phyloP scores from a whole-genome alignment of 2,888 invertebrate species.

The Beris morrisii region DNA sequence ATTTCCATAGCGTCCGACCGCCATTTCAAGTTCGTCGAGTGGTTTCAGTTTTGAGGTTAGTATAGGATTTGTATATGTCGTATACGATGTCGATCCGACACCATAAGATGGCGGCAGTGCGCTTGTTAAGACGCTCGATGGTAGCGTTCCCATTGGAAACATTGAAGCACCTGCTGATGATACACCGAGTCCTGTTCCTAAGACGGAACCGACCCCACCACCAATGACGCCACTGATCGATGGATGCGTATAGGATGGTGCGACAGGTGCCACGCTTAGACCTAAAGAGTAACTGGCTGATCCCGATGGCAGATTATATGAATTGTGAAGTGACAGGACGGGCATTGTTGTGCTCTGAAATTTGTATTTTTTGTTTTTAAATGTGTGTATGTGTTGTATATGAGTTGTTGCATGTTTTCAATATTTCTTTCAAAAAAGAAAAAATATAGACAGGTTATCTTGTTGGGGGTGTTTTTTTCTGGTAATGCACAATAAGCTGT shows the following conservation, averaged over 20 bases:
- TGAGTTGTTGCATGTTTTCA: constrained; percentile 16
- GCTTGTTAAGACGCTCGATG: constrained; percentile 47
- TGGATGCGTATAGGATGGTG: constrained; percentile 52
- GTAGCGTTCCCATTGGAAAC: constrained; percentile 43
- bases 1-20: constrained; percentile 63
- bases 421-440: constrained; percentile 5
- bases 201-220: constrained; percentile 46
- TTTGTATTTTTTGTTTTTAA: constrained; percentile 36
- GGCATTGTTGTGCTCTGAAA: constrained; percentile 70
- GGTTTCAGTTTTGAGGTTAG: constrained; percentile 70
- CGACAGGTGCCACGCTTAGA: constrained; percentile 51
- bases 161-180: constrained; percentile 41
- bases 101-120: constrained; percentile 49
- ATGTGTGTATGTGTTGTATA: constrained; percentile 35
- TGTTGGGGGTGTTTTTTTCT: not conserved
- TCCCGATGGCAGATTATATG: constrained; percentile 55
- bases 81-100: constrained; percentile 55
- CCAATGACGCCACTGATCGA: constrained; percentile 52
- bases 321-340: constrained; percentile 58
- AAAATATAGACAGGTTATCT: not conserved
- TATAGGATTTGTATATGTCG: constrained; percentile 69
- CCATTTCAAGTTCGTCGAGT: constrained; percentile 72
- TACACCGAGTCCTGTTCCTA: constrained; percentile 44
- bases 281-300: constrained; percentile 56
- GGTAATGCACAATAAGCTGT: constrained; percentile 7